These are phyloP conservation scores for Blastobasis adustella DNA, from an alignment of 2,888 invertebrate species.

Conservation along the genomic window DNA sequence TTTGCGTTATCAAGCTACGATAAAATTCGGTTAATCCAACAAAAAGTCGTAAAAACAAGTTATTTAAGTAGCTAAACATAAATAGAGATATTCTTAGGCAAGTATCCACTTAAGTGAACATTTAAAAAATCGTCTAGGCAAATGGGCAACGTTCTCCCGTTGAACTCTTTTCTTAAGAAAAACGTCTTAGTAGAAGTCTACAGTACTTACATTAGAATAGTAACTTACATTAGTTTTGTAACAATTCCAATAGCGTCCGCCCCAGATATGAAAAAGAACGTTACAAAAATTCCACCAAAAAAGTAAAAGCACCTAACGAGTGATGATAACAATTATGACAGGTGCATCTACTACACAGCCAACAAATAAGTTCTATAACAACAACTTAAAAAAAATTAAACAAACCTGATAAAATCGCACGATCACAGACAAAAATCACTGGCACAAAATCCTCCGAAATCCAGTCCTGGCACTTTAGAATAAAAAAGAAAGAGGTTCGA, in stretches of 20 bases:
- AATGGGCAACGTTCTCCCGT: slow-evolving; percentile 29
- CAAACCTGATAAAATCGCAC: background rate
- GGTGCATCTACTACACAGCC: background rate
- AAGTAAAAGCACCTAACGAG: slow-evolving; percentile 5
- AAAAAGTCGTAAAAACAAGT: no score
- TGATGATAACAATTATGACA: background rate
- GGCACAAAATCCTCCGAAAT: slow-evolving; percentile 63
- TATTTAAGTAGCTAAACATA: no score
- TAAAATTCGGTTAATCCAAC: no score
- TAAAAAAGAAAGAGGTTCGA: slow-evolving; percentile 29
- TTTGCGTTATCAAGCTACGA: no score
- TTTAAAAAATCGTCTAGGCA: background rate
- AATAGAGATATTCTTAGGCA: no score
- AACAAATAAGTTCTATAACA: background rate
- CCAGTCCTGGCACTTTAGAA: slow-evolving; percentile 52
- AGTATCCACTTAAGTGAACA: no score
- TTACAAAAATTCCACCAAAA: background rate
- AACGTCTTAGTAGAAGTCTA: background rate
- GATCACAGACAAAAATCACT: slow-evolving; percentile 25
- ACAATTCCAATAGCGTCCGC: no score
- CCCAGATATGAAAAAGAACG: no score
- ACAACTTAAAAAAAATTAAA: background rate
- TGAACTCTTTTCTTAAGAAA: slow-evolving; percentile 53
- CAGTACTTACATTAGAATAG: no score
- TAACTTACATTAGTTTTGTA: no score